Base-by-base conservation (phyloP, 2,888 invertebrate genomes). In the Agrochola lychnidis region DNA sequence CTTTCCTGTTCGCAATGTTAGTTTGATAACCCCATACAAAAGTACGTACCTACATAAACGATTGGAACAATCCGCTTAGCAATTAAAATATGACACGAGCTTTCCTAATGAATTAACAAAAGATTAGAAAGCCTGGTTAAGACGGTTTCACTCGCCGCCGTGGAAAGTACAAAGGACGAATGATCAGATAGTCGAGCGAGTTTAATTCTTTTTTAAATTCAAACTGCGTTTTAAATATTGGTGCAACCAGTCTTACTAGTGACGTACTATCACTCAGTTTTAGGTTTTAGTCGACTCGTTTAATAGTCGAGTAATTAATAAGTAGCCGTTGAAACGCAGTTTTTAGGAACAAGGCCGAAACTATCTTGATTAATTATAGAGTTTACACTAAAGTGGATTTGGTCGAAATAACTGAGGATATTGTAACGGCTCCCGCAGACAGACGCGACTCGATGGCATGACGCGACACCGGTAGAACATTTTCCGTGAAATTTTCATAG, bases 21-120 rank as follows among this genome's bases (percentile, higher is more conserved):
- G 68, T 80, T 42, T 30, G 59, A 59, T 64, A 67, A n/a, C n/a
- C 42, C 73, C 45, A 48, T 59, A 70, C 71, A 83, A 57, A 79
- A n/a, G 48, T 61, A 76, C 61, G 61, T 59, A 66, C 62, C 69
- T 66, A 63, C 59, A 70, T 70, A 63, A 63, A 56, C 77, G 66
- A 86, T 78, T 56, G 45, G 72, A 86, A 81, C 87, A 82, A 79
- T 83, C 89, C 82, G 79, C 85, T 93, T 94, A 91, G 92, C 94
- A 94, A 94, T 94, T 94, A 92, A 92, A 91, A 94, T 92, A 85
- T 83, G 89, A 89, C 81, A 82, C 79, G 80, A 89, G 88, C 91
- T 92, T 92, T 92, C 90, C 92, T 93, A 93, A 93, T 92, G 94
- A 93, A 94, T 94, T 94, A 93, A 94, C 94, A 92, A 93, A 93